Evolutionary conservation across 2,888 invertebrate genomes (phyloP).

Genomic region (Plagodis pulveraria): DNA sequence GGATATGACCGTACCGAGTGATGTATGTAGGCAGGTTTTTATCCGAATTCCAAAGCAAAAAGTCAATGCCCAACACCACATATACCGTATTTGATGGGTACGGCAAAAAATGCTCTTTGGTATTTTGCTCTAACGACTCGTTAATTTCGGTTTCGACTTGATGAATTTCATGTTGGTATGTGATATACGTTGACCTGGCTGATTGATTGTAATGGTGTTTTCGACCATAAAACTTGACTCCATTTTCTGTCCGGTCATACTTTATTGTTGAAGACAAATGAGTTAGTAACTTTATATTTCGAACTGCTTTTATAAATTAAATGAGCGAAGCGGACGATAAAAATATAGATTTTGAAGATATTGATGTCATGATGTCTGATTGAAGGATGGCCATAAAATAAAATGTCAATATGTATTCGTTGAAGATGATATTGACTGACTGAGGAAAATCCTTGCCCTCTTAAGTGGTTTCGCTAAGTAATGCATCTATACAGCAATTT

Average conservation of each 20-base stretch:
- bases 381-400: no score
- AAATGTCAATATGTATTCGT: no score
- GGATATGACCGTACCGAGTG: conserved; percentile 63
- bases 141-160: conserved; percentile 70
- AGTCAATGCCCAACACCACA: conserved; percentile 64
- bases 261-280: conserved; percentile 26
- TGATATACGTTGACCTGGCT: conserved; percentile 52
- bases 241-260: conserved; percentile 27
- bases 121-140: conserved; percentile 77
- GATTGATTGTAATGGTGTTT: conserved; percentile 34
- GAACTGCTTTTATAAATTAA: conserved; percentile 1
- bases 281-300: conserved; percentile 11
- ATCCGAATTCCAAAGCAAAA: conserved; percentile 77
- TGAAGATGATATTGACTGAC: no score
- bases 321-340: neutral
- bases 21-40: conserved; percentile 67
- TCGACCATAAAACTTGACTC: conserved; percentile 33
- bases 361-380: neutral
- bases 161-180: conserved; percentile 67
- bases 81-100: conserved; percentile 63
- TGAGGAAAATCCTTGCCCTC: no score
- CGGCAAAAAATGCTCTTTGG: conserved; percentile 71
- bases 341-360: neutral
- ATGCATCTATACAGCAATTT: no score
- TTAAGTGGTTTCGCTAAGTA: no score